phyloP scores from a whole-genome alignment of 2,113 vertebrate genomes.

The Catharus fuscescens region DNA sequence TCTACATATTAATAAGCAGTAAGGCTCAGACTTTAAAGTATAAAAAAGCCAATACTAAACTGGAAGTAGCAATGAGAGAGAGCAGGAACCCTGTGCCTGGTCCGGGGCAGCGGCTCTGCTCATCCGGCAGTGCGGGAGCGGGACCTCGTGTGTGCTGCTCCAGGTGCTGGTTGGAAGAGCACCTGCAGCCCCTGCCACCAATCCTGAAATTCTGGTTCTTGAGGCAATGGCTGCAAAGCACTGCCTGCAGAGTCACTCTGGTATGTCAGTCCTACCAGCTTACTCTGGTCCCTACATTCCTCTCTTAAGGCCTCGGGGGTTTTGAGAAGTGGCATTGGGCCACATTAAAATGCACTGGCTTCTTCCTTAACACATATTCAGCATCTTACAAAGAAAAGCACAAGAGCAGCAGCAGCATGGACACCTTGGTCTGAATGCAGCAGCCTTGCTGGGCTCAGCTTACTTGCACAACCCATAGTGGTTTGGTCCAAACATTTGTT shows the following conservation, averaged over 20 bases:
- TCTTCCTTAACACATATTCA: not conserved
- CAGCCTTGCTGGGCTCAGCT: not conserved
- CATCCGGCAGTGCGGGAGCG: fast-evolving
- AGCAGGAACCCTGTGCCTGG: not conserved
- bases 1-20: not conserved
- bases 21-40: not conserved
- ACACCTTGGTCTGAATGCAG: not conserved
- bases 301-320: not conserved
- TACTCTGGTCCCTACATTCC: not conserved
- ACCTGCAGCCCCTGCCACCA: not conserved
- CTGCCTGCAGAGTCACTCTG: not conserved
- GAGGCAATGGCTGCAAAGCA: not conserved
- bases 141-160: fast-evolving
- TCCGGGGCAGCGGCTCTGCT: not conserved
- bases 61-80: not conserved
- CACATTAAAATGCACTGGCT: not conserved
- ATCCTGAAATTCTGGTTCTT: not conserved
- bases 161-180: fast-evolving
- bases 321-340: not conserved
- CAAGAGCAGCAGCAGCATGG: not conserved
- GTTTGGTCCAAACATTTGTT: slow-evolving; percentile 19
- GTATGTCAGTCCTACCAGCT: fast-evolving
- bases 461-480: not conserved
- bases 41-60: not conserved
- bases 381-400: not conserved